Base-by-base conservation (phyloP, 2,113 vertebrate species). In the Oryzias javanicus region DNA sequence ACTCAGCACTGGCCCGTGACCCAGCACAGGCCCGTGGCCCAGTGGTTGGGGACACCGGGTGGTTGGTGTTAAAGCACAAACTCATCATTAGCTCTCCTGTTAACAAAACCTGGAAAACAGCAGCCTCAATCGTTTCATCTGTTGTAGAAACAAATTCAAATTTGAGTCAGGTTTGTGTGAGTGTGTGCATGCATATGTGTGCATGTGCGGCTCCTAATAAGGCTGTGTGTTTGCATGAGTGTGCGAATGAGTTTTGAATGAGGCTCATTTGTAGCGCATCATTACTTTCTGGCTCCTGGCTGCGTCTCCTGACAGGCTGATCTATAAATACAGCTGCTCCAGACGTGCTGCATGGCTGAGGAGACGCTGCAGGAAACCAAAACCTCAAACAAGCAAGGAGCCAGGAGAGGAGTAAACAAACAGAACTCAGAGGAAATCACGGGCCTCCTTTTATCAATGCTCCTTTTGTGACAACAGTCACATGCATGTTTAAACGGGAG, bases 181-280 rank as follows among this genome's bases (percentile, higher is more conserved):
- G 8, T 14, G 50, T 69, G 48, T 61, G 6, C 45, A 46, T 24
- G 35, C 53, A 22, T 25, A 52, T 47, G 55, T 58, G 35, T 57
- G 24, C 61, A 60, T 51, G 64, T 70, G 22, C 60, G 57, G 41
- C 64, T 62, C 69, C 63, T 80, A 72, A 74, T 65, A 68, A 35
- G 44, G 49, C 60, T 55, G 66, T 22, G 52, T 53, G 77, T 29
- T 62, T 18, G 46, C 42, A 41, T 22, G 42, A 42, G 41, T n/a
- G 17, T 55, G 55, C 48, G 64, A 78, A 85, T 22, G 68, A 71
- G 71, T 67, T 85, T 82, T 71, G 72, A 72, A 74, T 80, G 83
- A 74, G 83, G 67, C 74, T 72, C 83, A 82, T 85, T 80, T 78
- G 74, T 13, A 46, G 72, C 46, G 55, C 74, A 74, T 85, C 83